Base-by-base conservation (phyloP, 2,797 vertebrate species). In the Channa striata region DNA sequence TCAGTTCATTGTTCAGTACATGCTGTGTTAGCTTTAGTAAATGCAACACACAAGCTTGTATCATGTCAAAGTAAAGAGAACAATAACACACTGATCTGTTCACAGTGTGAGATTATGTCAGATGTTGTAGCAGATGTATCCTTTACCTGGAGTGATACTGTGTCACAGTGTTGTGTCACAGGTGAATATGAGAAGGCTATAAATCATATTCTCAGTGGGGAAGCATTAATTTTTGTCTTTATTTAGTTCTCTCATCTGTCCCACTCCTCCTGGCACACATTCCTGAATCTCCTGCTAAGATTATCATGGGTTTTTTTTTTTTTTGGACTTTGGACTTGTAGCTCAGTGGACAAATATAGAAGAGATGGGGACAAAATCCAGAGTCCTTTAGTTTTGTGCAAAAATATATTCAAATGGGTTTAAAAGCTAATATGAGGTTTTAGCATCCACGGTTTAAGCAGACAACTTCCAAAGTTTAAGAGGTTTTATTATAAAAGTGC, bases 221-320 rank as follows among this genome's bases (percentile, higher is more conserved):
- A 74, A 66, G 44, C 54, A 54, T 77, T 74, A 0, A 59, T 68
- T 74, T 77, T 34, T 72, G 60, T 79, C 72, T 58, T 61, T 77
- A 78, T 86, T 78, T 77, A 83, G 63, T 48, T 16, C 39, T 30
- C 59, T 64, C 19, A 30, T 8, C 13, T 30, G 68, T 83, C 77
- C 77, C 83, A 80, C 79, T 50, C 48, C 72, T 80, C 67, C 72
- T 85, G 78, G 66, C 83, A 86, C 71, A 83, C 46, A 82, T 85
- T 74, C 44, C 39, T 42, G 20, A 59, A 58, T 46, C 36, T 70
- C 65, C 48, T 42, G 59, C 62, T 43, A 5, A 52, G 58, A 78
- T 66, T 50, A 49, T 70, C 54, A 39, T 1, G 34, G 76, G 43
- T 21, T 57, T 67, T 77, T 79, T 21, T 57, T 67, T 77, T 79